Conservation (phyloP, 2,888 invertebrate species). For the Sthenelais limicola region DNA sequence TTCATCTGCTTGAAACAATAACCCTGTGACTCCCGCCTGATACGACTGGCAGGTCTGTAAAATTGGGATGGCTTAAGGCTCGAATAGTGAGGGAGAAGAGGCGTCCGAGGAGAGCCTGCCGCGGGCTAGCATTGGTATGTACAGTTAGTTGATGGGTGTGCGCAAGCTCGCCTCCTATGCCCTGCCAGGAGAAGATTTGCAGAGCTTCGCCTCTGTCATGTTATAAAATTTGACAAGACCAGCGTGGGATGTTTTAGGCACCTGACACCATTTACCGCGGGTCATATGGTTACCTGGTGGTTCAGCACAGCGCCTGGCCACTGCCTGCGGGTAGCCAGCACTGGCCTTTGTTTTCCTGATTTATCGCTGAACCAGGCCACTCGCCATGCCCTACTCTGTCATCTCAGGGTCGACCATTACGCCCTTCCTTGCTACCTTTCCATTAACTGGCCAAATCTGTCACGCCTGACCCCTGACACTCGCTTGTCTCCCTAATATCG, state of each 20-base stretch:
- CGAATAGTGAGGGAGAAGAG: not conserved
- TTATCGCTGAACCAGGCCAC: not conserved
- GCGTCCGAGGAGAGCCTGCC: not conserved
- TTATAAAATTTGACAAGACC: not conserved
- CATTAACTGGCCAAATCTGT: not conserved
- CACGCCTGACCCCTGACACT: not conserved
- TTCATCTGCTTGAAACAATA: no score
- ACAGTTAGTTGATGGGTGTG: not conserved
- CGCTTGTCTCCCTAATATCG: not conserved
- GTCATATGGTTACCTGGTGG: not conserved
- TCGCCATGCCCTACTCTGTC: no score
- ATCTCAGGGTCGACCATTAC: not conserved
- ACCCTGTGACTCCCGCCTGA: no score
- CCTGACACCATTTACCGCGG: slow-evolving; percentile 27
- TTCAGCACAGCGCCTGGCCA: not conserved
- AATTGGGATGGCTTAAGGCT: not conserved
- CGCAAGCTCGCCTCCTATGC: not conserved
- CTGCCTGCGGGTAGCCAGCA: no score
- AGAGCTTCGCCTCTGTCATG: not conserved
- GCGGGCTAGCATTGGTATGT: not conserved
- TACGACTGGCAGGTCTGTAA: no score
- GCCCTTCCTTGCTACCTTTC: not conserved
- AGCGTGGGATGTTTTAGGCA: not conserved
- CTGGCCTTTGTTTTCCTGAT: slow-evolving; percentile 19
- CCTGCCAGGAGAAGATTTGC: not conserved